Conservation (phyloP, 2,113 vertebrate genomes). For the Cichladusa arquata region DNA sequence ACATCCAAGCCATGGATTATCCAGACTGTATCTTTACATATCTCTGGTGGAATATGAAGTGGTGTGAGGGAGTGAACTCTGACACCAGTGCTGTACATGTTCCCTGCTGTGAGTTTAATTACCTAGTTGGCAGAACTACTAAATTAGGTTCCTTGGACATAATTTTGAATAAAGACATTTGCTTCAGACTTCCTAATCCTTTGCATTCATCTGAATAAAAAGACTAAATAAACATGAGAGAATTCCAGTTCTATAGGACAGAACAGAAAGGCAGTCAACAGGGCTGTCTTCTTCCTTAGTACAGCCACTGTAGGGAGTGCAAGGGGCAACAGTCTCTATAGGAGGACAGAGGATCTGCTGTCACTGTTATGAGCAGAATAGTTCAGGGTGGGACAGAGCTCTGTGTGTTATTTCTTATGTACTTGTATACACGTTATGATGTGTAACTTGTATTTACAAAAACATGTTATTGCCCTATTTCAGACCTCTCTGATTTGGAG, state of each 20-base stretch:
- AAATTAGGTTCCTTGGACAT: not conserved
- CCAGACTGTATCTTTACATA: not conserved
- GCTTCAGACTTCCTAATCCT: not conserved
- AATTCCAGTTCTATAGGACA: not conserved
- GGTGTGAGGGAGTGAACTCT: not conserved
- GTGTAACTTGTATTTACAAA: not conserved
- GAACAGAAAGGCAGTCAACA: not conserved
- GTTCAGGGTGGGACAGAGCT: not conserved
- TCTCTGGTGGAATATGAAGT: not conserved
- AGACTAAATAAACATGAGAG: not conserved
- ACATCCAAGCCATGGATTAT: not conserved
- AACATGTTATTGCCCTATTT: not conserved
- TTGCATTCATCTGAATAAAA: not conserved
- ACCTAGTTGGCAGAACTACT: not conserved
- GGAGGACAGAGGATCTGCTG: not conserved
- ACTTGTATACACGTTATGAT: not conserved
- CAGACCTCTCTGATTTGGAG: conserved; percentile 74
- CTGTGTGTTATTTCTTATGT: not conserved
- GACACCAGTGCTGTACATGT: not conserved
- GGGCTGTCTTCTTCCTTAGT: not conserved
- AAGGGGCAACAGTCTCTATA: not conserved
- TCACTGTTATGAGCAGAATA: not conserved
- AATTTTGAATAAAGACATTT: not conserved
- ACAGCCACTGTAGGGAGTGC: not conserved
- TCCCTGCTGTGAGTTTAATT: not conserved